These are phyloP conservation scores for Romanogobio albipinnatus DNA, from an alignment of 2,113 vertebrate species.

Conservation along the genomic window DNA sequence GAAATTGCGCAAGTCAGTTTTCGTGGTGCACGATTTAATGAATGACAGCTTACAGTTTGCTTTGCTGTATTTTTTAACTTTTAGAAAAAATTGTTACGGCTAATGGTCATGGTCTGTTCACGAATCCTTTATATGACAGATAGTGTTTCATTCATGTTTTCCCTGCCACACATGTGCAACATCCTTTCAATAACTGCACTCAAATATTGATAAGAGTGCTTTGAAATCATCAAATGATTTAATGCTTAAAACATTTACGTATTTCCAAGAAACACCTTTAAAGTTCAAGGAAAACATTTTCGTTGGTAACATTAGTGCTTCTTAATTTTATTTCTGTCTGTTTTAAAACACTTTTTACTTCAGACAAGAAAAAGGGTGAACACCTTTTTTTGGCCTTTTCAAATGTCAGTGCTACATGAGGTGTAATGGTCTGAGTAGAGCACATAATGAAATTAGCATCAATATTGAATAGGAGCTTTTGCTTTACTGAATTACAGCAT, in stretches of 20 bases:
- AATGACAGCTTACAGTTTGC: too few species aligned
- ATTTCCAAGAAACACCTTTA: background rate
- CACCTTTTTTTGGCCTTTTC: conserved; percentile 48
- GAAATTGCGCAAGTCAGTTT: background rate
- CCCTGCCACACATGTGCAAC: background rate
- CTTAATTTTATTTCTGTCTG: background rate
- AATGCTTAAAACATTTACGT: background rate
- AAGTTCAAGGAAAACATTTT: background rate
- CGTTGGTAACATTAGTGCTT: background rate
- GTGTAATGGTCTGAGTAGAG: conserved; percentile 38
- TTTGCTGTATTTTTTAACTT: background rate
- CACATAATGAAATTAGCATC: conserved; percentile 52
- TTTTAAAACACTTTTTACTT: background rate
- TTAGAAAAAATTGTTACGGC: background rate
- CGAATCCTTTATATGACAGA: background rate
- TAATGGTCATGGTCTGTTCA: background rate
- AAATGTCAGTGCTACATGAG: conserved; percentile 54
- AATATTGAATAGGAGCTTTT: conserved; percentile 43
- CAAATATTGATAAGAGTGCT: background rate
- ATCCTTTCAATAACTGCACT: background rate
- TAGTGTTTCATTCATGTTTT: background rate
- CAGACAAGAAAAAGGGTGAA: conserved; percentile 28
- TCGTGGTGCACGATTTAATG: too few species aligned
- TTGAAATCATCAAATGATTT: background rate
- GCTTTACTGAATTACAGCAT: conserved; percentile 43